Conservation (phyloP, 2,888 invertebrate species). For the Liposcelis brunnea region DNA sequence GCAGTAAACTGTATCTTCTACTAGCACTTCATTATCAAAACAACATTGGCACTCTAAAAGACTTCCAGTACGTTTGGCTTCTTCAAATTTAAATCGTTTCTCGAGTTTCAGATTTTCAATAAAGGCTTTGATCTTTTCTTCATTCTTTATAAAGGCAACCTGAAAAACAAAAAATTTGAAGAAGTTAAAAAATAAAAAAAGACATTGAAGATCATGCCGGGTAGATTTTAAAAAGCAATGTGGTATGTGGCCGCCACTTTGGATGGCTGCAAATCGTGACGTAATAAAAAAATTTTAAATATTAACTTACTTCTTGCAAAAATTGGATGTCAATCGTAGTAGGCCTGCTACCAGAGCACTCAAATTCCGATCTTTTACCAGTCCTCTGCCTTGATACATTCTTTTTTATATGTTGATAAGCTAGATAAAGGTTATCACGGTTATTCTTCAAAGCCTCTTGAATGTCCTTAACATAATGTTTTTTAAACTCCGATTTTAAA, state of each 20-base stretch:
- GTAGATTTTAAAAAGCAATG: no score
- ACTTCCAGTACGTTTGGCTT: slow-evolving; percentile 25
- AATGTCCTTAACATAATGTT: neutral
- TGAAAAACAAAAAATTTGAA: slow-evolving; percentile 14
- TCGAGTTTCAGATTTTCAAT: slow-evolving; percentile 18
- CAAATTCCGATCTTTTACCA: no score
- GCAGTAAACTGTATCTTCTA: slow-evolving; percentile 26
- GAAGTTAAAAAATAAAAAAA: neutral
- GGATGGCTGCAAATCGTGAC: no score
- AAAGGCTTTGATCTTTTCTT: slow-evolving; percentile 19
- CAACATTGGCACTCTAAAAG: slow-evolving; percentile 35
- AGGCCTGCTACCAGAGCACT: neutral
- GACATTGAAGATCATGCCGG: no score
- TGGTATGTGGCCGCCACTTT: no score
- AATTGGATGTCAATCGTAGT: slow-evolving; percentile 20
- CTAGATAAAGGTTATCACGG: neutral
- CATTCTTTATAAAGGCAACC: slow-evolving; percentile 23
- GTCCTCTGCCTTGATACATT: neutral
- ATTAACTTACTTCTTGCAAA: slow-evolving; percentile 23
- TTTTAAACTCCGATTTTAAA: neutral
- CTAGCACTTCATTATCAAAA: slow-evolving; percentile 33
- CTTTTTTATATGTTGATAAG: neutral
- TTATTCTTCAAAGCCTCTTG: neutral
- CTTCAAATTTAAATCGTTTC: slow-evolving; percentile 16
- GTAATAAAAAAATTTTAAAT: neutral